Conservation (phyloP, 2,888 invertebrate species). For the Calameuta idolon region DNA sequence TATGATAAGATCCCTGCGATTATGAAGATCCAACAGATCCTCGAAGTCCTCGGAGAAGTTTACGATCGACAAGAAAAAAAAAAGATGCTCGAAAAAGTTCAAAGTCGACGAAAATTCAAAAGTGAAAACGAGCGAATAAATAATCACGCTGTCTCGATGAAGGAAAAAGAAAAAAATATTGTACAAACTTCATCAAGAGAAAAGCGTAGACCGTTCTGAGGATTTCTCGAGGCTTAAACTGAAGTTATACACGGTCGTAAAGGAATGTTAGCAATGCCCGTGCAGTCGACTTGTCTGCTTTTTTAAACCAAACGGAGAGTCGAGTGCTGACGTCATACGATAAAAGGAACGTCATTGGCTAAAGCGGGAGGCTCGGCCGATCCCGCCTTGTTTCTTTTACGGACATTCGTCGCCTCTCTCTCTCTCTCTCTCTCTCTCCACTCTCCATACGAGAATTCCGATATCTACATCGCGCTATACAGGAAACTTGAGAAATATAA, state of each 20-base stretch:
- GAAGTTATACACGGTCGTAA: not conserved
- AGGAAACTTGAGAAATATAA: too few species aligned
- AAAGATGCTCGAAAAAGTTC: too few species aligned
- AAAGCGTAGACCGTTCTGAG: not conserved
- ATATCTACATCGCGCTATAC: too few species aligned
- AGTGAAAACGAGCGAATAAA: too few species aligned
- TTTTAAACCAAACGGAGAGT: conserved; percentile 17
- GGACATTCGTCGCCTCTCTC: not conserved
- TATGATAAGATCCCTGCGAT: too few species aligned
- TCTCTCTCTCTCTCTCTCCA: too few species aligned
- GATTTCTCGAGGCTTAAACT: not conserved
- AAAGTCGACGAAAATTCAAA: too few species aligned
- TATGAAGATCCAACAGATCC: too few species aligned
- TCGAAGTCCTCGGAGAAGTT: too few species aligned
- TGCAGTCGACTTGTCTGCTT: conserved; percentile 3
- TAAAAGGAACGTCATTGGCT: conserved; percentile 6
- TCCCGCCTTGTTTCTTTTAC: conserved; percentile 1
- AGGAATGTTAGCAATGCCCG: conserved; percentile 19
- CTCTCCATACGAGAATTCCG: too few species aligned
- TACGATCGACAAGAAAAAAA: too few species aligned
- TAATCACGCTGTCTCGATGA: too few species aligned
- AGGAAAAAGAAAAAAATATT: not conserved
- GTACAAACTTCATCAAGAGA: not conserved
- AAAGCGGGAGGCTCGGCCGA: conserved; percentile 15
- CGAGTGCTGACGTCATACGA: conserved; percentile 10